These are phyloP conservation scores for Proisotoma minuta DNA, from an alignment of 2,888 invertebrate genomes.

Conservation along the genomic window DNA sequence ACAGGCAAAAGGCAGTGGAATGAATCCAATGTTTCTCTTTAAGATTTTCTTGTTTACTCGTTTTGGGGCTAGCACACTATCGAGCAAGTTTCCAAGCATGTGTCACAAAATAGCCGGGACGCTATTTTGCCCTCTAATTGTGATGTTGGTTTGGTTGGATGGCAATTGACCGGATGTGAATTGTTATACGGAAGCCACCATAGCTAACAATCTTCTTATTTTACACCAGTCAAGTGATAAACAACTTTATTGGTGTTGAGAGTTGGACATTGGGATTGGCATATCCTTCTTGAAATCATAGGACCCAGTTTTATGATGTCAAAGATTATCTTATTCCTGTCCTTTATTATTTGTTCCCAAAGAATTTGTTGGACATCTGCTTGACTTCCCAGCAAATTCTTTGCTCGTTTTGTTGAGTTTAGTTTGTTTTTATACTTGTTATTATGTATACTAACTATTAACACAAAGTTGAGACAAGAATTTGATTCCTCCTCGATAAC, in stretches of 20 bases:
- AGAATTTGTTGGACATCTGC: background rate
- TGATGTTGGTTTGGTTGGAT: background rate
- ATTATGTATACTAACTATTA: too few species aligned
- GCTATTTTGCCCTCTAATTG: too few species aligned
- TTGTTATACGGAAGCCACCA: background rate
- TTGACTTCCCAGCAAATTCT: too few species aligned
- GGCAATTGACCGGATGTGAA: slow-evolving; percentile 10
- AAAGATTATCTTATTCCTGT: background rate
- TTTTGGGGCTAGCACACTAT: background rate
- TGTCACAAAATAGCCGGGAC: too few species aligned
- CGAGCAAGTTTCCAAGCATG: slow-evolving; percentile 1
- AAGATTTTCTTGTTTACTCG: background rate
- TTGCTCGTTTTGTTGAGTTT: too few species aligned
- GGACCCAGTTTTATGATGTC: background rate
- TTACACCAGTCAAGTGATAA: slow-evolving; percentile 5
- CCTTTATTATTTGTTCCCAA: background rate
- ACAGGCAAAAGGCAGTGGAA: background rate
- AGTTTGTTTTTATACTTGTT: too few species aligned
- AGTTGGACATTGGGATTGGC: background rate
- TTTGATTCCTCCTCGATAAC: background rate
- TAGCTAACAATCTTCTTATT: background rate
- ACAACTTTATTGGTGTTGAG: slow-evolving; percentile 6
- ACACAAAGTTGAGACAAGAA: too few species aligned
- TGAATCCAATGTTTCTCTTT: background rate
- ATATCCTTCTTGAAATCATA: background rate